Evolutionary conservation across 2,797 vertebrate species (phyloP), one percentile per base, ranked within the genome.

Genomic region (Petrocephalus schoutedeni): DNA sequence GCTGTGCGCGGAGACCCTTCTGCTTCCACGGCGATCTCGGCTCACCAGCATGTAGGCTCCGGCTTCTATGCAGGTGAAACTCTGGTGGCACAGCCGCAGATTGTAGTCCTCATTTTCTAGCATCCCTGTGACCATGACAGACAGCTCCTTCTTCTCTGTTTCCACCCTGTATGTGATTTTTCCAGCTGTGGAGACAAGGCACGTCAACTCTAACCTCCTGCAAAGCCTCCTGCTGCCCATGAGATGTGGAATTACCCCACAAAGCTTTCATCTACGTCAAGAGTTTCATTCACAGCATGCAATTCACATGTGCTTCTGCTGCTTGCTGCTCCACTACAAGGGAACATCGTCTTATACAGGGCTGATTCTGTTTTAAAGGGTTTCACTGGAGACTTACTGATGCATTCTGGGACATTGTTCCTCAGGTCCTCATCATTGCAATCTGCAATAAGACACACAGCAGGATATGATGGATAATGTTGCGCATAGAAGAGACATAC

Each of bases 31-130:
- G 14, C 16, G 23, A 36, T 5, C 28, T 14, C 53, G 3, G 4
- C 96, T 95, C 87, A 98, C 98, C 95, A 94, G 89, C 59, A 91
- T 90, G 0, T 92, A 86, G 0, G 91, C 90, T 0, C 95, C 96
- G 0, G 59, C 92, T 14, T 96, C 96, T 36, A 89, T 64, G 77
- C 98, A 99, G 89, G 94, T 93, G 91, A 95, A 96, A 90, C 94
- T 90, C 84, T 95, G 96, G 36, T 91, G 93, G 88, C 98, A 99
- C 87, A 99, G 95, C 0, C 98, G 96, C 83, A 98, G 86, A 0
- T 95, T 92, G 92, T 97, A 98, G 92, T 96, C 93, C 57, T 91
- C 88, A 85, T 93, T 92, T 71, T 91, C 92, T 2, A 94, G 91
- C 90, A 94, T 94, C 82, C 93, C 94, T 0, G 94, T 95, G 56